Percentiles rank a stretch among this genome's conserved stretches.
Evolutionary conservation across 2,888 invertebrate species (phyloP).

Genomic region (Acanthococcus lagerstroemiae): DNA sequence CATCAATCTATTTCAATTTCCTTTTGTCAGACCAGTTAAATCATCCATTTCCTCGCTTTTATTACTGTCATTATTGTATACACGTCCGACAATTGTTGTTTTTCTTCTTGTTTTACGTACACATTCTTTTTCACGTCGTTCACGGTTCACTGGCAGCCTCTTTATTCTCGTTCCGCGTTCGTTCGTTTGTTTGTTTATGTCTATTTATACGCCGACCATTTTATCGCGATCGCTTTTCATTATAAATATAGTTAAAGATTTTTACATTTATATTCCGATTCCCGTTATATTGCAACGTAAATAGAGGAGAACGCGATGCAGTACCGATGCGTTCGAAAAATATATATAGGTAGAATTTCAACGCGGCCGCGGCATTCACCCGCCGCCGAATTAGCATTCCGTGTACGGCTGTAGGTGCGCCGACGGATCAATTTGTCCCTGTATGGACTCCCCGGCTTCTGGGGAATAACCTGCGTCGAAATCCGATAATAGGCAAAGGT

Average conservation of each 20-base stretch:
- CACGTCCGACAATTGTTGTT: conserved; percentile 13
- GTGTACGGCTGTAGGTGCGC: too few species aligned
- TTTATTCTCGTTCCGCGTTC: background rate
- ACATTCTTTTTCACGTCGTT: background rate
- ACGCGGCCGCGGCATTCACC: too few species aligned
- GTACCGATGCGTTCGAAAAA: too few species aligned
- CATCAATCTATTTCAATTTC: conserved; percentile 29
- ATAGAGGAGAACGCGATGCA: too few species aligned
- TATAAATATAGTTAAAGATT: too few species aligned
- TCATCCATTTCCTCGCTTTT: conserved; percentile 28
- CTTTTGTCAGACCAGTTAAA: conserved; percentile 25
- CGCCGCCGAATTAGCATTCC: too few species aligned
- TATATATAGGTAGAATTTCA: too few species aligned
- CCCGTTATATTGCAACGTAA: background rate
- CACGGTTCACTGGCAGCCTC: background rate
- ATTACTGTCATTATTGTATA: conserved; percentile 24
- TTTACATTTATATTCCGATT: background rate
- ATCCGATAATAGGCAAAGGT: too few species aligned
- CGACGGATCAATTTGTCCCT: too few species aligned
- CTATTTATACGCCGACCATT: background rate
- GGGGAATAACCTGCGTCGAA: too few species aligned
- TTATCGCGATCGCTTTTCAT: background rate
- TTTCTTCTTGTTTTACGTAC: conserved; percentile 26
- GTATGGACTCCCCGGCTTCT: too few species aligned
- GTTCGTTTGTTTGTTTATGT: background rate